Percentiles rank a stretch among this genome's conserved stretches.
These are phyloP conservation scores for Meandrusa payeni DNA, from an alignment of 2,888 invertebrate genomes.

Conservation along the genomic window DNA sequence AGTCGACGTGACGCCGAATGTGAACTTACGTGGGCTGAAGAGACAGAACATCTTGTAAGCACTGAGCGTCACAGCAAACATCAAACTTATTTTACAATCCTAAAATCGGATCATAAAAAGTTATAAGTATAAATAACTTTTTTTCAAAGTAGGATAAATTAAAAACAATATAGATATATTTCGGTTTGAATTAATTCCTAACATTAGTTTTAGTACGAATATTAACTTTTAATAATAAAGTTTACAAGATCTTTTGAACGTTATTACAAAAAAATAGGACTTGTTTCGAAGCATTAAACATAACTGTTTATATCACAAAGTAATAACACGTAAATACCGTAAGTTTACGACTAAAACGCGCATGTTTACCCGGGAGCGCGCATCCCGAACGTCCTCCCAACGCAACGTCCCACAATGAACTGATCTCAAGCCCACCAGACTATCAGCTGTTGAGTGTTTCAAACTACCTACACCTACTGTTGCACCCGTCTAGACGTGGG, in stretches of 20 bases:
- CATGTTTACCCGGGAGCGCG: constrained; percentile 13
- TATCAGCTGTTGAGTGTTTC: constrained; percentile 33
- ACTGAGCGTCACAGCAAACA: background rate
- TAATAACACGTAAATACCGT: constrained; percentile 3
- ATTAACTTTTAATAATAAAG: too few relatives aligned
- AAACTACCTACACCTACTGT: constrained; percentile 27
- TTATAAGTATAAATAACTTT: too few relatives aligned
- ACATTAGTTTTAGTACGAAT: too few relatives aligned
- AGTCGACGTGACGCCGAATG: background rate
- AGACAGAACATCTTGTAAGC: constrained; percentile 23
- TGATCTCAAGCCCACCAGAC: constrained; percentile 28
- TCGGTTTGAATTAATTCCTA: too few relatives aligned
- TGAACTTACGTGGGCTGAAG: constrained; percentile 22
- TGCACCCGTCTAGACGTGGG: constrained; percentile 33
- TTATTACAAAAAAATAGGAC: too few relatives aligned
- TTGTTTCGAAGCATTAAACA: too few relatives aligned
- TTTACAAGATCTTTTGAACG: too few relatives aligned
- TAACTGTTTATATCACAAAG: too few relatives aligned
- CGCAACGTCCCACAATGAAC: constrained; percentile 32
- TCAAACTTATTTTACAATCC: background rate
- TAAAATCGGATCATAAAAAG: constrained; percentile 16
- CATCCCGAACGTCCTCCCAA: constrained; percentile 28
- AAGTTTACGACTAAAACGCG: constrained; percentile 1
- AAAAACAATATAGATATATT: too few relatives aligned
- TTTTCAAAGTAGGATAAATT: too few relatives aligned